phyloP scores from a whole-genome alignment of 2,888 invertebrate genomes.

The Cryptus armator region DNA sequence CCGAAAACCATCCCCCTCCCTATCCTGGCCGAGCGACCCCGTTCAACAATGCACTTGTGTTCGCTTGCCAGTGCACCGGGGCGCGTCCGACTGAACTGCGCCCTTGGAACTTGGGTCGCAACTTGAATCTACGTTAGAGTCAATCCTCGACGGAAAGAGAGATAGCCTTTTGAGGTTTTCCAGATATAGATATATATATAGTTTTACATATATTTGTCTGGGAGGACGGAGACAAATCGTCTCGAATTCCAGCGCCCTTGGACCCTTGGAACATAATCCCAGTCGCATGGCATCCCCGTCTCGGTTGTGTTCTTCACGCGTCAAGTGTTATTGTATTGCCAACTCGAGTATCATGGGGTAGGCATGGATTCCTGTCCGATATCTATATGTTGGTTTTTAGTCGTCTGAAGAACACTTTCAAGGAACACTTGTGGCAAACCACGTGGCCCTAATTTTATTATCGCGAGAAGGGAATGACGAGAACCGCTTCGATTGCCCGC shows the following conservation, averaged over 20 bases:
- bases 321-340: slow-evolving; percentile 39
- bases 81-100: slow-evolving; percentile 49
- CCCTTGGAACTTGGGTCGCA: slow-evolving; percentile 48
- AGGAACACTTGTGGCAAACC: slow-evolving; percentile 1
- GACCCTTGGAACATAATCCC: slow-evolving; percentile 4
- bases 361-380: slow-evolving; percentile 16
- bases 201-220: not conserved
- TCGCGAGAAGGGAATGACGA: not conserved
- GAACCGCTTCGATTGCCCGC: too few relatives aligned
- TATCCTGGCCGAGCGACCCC: slow-evolving; percentile 52
- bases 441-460: slow-evolving; percentile 13
- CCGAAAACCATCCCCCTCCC: slow-evolving; percentile 54
- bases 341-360: not conserved
- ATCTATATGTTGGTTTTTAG: not conserved
- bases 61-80: slow-evolving; percentile 17
- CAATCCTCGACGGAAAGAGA: not conserved
- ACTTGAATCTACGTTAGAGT: slow-evolving; percentile 24
- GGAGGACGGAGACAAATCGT: slow-evolving; percentile 2
- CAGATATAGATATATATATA: not conserved
- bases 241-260: slow-evolving; percentile 24
- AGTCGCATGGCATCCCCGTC: slow-evolving; percentile 6
- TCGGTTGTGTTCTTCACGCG: slow-evolving; percentile 15
- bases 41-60: slow-evolving; percentile 66
- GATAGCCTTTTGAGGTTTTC: slow-evolving; percentile 31
- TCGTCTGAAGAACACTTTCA: not conserved